A percentile compares a stretch with the other conserved stretches of the same genome.
phyloP scores from a whole-genome alignment of 1,140 invertebrate species.

The Orchesella cincta region DNA sequence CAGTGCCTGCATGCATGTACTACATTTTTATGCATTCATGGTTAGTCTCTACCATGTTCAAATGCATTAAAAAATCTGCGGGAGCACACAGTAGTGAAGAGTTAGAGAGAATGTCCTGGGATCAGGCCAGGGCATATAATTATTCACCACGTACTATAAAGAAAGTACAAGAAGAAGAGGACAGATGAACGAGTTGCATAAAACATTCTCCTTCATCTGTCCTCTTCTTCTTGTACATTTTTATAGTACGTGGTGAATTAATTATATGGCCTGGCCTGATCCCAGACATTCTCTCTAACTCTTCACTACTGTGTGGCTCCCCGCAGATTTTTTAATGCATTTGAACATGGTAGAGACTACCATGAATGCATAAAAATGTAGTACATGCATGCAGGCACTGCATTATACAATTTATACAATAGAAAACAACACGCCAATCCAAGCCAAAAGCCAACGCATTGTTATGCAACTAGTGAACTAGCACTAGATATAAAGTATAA shows the following conservation, averaged over 20 bases:
- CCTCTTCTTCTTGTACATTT: no score
- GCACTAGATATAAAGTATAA: no score
- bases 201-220: conserved; percentile 28
- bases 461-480: neutral
- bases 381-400: neutral
- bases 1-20: neutral
- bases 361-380: neutral
- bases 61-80: neutral
- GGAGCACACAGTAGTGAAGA: neutral
- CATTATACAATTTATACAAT: neutral
- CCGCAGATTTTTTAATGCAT: neutral
- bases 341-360: neutral
- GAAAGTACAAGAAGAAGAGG: no score
- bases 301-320: neutral
- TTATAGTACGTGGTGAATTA: conserved; percentile 23
- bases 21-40: neutral
- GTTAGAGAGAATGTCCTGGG: conserved; percentile 14
- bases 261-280: conserved; percentile 3
- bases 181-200: conserved; percentile 23
- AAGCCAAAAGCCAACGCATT: neutral
- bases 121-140: neutral
- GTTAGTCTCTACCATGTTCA: neutral
- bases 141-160: conserved; percentile 22
- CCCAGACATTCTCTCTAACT: conserved; percentile 14
- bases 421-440: neutral